phyloP scores from a whole-genome alignment of 2,888 invertebrate genomes.

The Sussaba pulchella region DNA sequence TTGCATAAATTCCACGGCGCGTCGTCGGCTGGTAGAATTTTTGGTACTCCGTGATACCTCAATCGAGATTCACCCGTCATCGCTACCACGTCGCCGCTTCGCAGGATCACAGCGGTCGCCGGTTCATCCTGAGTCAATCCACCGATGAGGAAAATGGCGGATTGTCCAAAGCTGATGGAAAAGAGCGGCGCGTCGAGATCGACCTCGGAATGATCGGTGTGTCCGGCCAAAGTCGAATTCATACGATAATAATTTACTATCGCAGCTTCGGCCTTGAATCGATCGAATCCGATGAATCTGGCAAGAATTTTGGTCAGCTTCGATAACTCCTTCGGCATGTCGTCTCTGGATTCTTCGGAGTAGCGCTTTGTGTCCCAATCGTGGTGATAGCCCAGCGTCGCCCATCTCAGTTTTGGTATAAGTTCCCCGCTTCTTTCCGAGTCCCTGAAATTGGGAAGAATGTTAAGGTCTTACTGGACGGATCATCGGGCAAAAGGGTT shows the following conservation, averaged over 20 bases:
- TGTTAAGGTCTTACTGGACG: too few relatives aligned
- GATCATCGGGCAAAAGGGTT: too few relatives aligned
- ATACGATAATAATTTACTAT: slow-evolving; percentile 98
- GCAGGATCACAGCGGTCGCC: slow-evolving; percentile 90
- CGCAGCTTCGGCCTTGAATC: slow-evolving; percentile 94
- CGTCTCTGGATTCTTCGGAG: slow-evolving; percentile 87
- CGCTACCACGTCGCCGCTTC: slow-evolving; percentile 95
- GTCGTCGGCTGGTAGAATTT: slow-evolving; percentile 89
- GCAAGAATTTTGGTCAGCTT: slow-evolving; percentile 89
- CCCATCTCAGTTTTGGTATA: slow-evolving; percentile 92
- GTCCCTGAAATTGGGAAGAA: slow-evolving; percentile 60
- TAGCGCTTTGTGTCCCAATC: slow-evolving; percentile 98
- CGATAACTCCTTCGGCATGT: slow-evolving; percentile 91
- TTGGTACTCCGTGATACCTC: slow-evolving; percentile 97
- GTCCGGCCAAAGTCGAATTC: slow-evolving; percentile 96
- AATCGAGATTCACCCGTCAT: slow-evolving; percentile 95
- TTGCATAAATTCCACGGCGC: slow-evolving; percentile 73
- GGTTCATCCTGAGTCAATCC: slow-evolving; percentile 89
- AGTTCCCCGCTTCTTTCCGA: slow-evolving; percentile 73
- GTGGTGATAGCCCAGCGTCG: slow-evolving; percentile 98
- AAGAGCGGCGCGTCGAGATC: slow-evolving; percentile 95
- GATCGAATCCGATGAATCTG: slow-evolving; percentile 85
- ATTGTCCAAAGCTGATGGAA: slow-evolving; percentile 98
- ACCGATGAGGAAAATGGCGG: slow-evolving; percentile 97
- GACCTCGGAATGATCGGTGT: slow-evolving; percentile 97